phyloP scores from a whole-genome alignment of 2,113 vertebrate genomes.

The Halcyon senegalensis region DNA sequence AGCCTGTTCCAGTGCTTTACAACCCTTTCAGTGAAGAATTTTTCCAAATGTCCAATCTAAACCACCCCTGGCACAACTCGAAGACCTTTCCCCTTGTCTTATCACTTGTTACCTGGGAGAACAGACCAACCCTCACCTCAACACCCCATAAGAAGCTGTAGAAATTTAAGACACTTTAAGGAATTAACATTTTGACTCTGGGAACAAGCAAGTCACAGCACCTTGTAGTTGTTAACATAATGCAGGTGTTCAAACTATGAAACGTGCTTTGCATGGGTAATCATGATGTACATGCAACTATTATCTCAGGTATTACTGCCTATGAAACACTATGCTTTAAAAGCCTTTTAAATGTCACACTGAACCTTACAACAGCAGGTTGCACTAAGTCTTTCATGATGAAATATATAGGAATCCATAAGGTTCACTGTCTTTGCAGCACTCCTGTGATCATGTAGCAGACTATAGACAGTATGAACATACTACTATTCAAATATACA shows the following conservation, averaged over 20 bases:
- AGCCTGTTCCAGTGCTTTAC: too few relatives aligned
- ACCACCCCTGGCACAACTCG: too few relatives aligned
- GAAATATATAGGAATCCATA: background rate
- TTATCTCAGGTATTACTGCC: background rate
- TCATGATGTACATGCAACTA: fast-evolving
- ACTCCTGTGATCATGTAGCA: background rate
- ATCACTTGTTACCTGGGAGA: too few relatives aligned
- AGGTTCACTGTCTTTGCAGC: background rate
- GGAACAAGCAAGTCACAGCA: background rate
- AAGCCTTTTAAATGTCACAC: background rate
- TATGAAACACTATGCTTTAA: background rate
- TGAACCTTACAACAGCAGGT: background rate
- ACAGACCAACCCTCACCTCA: too few relatives aligned
- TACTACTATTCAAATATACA: background rate
- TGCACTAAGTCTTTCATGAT: background rate
- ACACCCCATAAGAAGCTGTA: background rate
- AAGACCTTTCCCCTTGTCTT: too few relatives aligned
- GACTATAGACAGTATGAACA: background rate
- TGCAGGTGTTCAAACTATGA: background rate
- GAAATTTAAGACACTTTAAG: background rate
- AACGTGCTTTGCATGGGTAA: background rate
- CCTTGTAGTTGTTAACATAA: background rate
- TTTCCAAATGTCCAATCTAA: too few relatives aligned
- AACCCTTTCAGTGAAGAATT: too few relatives aligned
- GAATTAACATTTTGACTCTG: background rate